Conservation (phyloP, 1,140 invertebrate genomes). For the Ruditapes philippinarum region DNA sequence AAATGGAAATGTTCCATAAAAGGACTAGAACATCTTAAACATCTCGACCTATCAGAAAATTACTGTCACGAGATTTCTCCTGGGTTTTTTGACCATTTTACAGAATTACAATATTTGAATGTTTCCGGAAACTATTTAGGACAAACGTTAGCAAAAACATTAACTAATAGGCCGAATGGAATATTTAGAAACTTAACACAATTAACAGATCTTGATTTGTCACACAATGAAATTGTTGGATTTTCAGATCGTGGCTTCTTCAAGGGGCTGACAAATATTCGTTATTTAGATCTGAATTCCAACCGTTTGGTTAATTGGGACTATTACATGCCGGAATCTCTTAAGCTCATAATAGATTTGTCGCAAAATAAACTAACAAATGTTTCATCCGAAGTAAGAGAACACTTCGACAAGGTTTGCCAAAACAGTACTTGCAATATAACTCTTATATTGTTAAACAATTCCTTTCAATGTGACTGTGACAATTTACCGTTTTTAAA, state of each 20-base stretch:
- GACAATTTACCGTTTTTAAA: constrained; percentile 18
- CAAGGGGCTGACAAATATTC: background rate
- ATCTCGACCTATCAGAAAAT: constrained; percentile 48
- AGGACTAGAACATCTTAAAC: constrained; percentile 2
- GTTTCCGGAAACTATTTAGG: constrained; percentile 29
- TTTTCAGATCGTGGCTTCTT: background rate
- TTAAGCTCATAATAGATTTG: background rate
- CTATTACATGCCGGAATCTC: background rate
- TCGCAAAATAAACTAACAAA: background rate
- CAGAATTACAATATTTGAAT: background rate
- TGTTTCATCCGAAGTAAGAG: background rate
- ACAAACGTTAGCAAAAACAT: background rate
- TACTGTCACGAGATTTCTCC: background rate
- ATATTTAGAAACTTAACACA: constrained; percentile 3
- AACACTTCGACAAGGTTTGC: background rate
- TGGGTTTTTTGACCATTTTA: background rate
- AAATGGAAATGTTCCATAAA: background rate
- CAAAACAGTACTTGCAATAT: background rate
- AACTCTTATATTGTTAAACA: background rate
- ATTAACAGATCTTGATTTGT: constrained; percentile 8
- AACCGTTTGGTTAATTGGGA: constrained; percentile 8
- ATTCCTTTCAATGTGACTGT: constrained; percentile 29
- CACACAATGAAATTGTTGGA: background rate
- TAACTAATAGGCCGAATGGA: too few species aligned
- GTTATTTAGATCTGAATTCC: background rate